These are phyloP conservation scores for Phaonia tiefii DNA, from an alignment of 2,888 invertebrate genomes.

Conservation along the genomic window DNA sequence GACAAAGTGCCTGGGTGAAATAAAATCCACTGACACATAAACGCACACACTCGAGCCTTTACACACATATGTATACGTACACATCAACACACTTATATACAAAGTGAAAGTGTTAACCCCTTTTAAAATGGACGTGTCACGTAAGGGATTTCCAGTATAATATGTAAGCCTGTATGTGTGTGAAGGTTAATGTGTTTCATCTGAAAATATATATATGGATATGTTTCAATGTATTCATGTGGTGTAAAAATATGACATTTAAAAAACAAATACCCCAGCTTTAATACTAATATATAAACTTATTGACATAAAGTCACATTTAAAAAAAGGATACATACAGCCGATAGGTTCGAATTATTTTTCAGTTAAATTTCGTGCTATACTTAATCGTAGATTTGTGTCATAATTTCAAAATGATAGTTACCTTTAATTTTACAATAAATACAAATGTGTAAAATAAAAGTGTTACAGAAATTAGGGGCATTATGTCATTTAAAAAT, in stretches of 20 bases:
- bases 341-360: no score
- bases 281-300: no score
- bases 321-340: no score
- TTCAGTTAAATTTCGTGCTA: no score
- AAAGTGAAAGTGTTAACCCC: constrained; percentile 35
- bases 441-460: no score
- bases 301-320: no score
- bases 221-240: constrained; percentile 8
- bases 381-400: no score
- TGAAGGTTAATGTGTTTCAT: background rate
- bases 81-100: background rate
- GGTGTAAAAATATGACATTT: constrained; percentile 10
- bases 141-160: background rate
- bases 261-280: no score
- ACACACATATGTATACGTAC: constrained; percentile 2
- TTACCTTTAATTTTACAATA: no score
- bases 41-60: background rate
- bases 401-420: no score
- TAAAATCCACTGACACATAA: background rate
- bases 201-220: background rate
- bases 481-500: no score
- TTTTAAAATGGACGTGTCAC: constrained; percentile 19
- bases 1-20: constrained; percentile 21
- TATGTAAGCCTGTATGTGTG: background rate
- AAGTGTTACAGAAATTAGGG: no score